phyloP scores from a whole-genome alignment of 2,888 invertebrate species.

The Chrysolina oricalcia region DNA sequence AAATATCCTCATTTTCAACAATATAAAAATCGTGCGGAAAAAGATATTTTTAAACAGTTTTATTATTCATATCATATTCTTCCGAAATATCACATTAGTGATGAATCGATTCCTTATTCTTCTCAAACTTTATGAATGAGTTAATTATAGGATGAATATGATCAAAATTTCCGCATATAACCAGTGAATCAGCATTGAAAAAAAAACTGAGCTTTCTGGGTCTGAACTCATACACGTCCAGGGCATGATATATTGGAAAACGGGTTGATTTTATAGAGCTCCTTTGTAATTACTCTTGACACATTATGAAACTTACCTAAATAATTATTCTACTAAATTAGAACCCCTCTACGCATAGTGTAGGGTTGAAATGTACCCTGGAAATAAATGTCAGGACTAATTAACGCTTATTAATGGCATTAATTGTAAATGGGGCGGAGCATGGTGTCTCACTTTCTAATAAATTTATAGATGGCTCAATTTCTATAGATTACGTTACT shows the following conservation, averaged over 20 bases:
- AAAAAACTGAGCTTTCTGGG: too few species aligned
- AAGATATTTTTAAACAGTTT: too few species aligned
- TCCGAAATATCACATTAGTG: too few species aligned
- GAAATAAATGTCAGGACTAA: slow-evolving; percentile 9
- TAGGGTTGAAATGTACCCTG: not conserved
- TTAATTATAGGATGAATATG: too few species aligned
- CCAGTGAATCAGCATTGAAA: too few species aligned
- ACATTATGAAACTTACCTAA: slow-evolving; percentile 22
- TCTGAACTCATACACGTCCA: too few species aligned
- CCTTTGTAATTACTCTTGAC: slow-evolving; percentile 13
- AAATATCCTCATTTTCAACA: too few species aligned
- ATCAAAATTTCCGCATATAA: too few species aligned
- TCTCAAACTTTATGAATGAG: too few species aligned
- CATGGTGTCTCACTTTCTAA: not conserved
- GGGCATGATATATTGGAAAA: not conserved
- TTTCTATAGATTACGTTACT: not conserved
- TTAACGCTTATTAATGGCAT: not conserved
- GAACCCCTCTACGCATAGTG: not conserved
- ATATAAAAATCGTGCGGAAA: too few species aligned
- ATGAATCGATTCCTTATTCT: too few species aligned
- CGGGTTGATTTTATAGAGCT: not conserved
- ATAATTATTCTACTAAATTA: slow-evolving; percentile 18
- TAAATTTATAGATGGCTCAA: not conserved
- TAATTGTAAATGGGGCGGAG: not conserved
- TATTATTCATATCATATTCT: too few species aligned